These are phyloP conservation scores for Hylomyscus alleni DNA, from an alignment of 2,797 vertebrate species.

Conservation along the genomic window DNA sequence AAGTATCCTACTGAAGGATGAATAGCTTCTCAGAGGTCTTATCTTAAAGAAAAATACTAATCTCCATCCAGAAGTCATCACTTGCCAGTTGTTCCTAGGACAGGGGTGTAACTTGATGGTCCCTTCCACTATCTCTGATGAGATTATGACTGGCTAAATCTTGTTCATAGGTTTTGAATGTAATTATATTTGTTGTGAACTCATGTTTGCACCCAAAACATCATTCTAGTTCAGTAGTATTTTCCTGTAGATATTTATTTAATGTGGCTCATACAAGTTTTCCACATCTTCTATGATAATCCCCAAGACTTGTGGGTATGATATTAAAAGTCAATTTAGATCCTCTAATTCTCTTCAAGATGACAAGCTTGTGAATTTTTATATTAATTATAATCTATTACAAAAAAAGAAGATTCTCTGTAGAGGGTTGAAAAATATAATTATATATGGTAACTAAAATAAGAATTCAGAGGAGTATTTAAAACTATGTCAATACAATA, in stretches of 20 bases:
- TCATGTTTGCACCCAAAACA: neutral
- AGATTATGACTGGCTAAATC: neutral
- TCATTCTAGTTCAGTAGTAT: neutral
- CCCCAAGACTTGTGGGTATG: neutral
- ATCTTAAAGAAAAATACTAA: neutral
- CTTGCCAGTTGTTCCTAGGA: neutral
- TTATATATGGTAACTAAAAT: neutral
- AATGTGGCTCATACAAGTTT: neutral
- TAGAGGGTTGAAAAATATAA: neutral
- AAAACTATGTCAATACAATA: neutral
- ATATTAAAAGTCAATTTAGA: neutral
- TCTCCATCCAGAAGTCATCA: neutral
- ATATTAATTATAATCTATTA: neutral
- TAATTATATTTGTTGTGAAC: neutral
- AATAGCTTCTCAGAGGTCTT: neutral
- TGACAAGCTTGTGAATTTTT: neutral
- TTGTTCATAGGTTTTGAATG: neutral
- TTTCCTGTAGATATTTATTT: neutral
- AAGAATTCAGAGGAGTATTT: neutral
- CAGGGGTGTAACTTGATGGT: fast-evolving
- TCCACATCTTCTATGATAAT: neutral
- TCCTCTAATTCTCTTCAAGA: neutral
- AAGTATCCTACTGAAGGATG: neutral
- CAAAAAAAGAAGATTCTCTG: neutral
- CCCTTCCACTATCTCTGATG: neutral